Conservation (phyloP, 2,113 vertebrate genomes). For the Dunckerocampus dactyliophorus region DNA sequence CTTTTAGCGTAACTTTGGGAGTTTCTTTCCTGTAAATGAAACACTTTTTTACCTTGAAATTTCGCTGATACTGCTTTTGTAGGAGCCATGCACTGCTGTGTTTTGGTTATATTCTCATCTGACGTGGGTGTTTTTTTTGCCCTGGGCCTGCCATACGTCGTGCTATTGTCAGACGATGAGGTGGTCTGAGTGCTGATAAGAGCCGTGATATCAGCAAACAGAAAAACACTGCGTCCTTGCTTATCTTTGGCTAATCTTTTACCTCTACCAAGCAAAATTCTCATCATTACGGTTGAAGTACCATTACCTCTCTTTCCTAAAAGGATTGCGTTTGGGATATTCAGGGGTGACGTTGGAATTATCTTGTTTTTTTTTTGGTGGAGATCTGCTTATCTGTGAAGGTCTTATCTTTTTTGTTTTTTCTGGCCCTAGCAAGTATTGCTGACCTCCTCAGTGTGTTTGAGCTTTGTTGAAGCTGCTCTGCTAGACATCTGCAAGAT, state of each 20-base stretch:
- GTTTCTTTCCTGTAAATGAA: not conserved
- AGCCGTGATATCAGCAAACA: slow-evolving; percentile 16
- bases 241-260: slow-evolving; percentile 16
- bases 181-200: slow-evolving; percentile 28
- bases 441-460: not conserved
- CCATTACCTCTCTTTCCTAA: not conserved
- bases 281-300: slow-evolving; percentile 9
- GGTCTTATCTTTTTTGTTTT: slow-evolving; percentile 3
- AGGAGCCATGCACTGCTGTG: not conserved
- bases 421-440: not conserved
- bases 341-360: slow-evolving; percentile 12
- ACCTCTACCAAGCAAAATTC: slow-evolving; percentile 1
- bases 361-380: slow-evolving; percentile 16
- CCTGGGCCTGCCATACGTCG: not conserved
- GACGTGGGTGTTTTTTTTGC: accelerated
- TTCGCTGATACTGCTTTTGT: not conserved
- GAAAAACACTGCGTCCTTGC: slow-evolving; percentile 20
- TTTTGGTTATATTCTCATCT: not conserved
- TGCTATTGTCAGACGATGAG: not conserved
- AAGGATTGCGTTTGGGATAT: slow-evolving; percentile 1
- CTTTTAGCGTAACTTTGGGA: not conserved
- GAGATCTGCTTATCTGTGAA: not conserved
- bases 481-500: slow-evolving; percentile 1
- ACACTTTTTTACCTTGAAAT: not conserved
- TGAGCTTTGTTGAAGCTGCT: slow-evolving; percentile 1